Evolutionary conservation across 1,140 invertebrate genomes (phyloP), one percentile per base, ranked within the genome.

Genomic region (Drosophila sp.): DNA sequence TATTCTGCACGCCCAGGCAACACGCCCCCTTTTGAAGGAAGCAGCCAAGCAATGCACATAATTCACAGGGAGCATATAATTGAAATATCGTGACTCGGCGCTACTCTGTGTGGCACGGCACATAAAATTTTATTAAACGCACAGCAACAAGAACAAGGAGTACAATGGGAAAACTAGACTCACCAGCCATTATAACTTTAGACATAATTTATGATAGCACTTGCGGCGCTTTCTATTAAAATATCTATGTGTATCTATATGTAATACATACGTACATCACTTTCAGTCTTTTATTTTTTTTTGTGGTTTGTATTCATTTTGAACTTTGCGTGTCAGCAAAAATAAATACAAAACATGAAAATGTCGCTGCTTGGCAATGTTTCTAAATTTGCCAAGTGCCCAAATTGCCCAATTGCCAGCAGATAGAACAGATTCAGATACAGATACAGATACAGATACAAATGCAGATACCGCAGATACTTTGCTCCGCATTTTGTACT

Each of bases 201-300:
- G 64, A 83, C 81, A 76, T 83, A 89, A 87, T 87, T 87, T 87
- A 89, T 87, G 83, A 72, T 67, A 70, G 67, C 82, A 83, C 83
- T 87, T 89, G 78, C 72, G 72, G 79, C 76, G 73, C 64, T 76
- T 67, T 41, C 43, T 36, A 18, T 16, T 64, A 57, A 36, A 51
- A 53, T 38, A 58, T 16, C 8, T 40, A 38, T 11, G 34, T 41
- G n/a, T 13, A 57, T 38, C 40, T n/a, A 38, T 61, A 40, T 38
- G 2, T 34, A 57, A 4, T 25, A 32, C 29, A 38, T 38, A 57
- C 21, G 57, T 29, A 11, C 18, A 38, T n/a, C 14, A 67, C 34
- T 67, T 46, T 36, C 53, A 59, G 50, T 67, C 1, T 21, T 21
- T 21, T 21, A 21, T 21, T 21, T 21, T 21, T 21, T 63, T n/a